These are phyloP conservation scores for Callosobruchus maculatus DNA, from an alignment of 2,888 invertebrate genomes.

Conservation along the genomic window DNA sequence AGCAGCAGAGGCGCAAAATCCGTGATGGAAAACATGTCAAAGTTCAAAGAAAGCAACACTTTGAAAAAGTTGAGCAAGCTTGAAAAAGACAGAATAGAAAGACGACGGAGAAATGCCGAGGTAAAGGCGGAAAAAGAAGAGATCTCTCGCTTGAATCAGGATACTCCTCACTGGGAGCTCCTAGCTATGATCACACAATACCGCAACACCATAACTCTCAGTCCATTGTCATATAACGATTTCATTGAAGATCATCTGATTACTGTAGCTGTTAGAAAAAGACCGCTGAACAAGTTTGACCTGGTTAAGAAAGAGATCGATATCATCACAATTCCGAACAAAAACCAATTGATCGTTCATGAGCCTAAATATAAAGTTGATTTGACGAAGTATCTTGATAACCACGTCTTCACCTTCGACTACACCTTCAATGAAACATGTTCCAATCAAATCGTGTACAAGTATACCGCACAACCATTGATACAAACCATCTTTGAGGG, in stretches of 20 bases:
- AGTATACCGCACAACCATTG: constrained; percentile 97
- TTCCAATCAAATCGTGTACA: constrained; percentile 94
- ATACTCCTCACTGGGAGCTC: constrained; percentile 98
- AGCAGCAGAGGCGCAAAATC: constrained; percentile 24
- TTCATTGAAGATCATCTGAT: constrained; percentile 91
- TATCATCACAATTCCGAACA: constrained; percentile 93
- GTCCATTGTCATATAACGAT: constrained; percentile 71
- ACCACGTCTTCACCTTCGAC: constrained; percentile 96
- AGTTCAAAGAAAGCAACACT: constrained; percentile 22
- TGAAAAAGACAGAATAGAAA: constrained; percentile 91
- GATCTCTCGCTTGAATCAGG: constrained; percentile 78
- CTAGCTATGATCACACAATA: constrained; percentile 93
- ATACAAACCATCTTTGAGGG: constrained; percentile 97
- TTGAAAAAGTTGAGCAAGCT: constrained; percentile 83
- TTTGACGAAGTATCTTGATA: constrained; percentile 96
- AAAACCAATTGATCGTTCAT: constrained; percentile 80
- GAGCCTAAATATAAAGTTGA: constrained; percentile 95
- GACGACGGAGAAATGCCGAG: constrained; percentile 86
- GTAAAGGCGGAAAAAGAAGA: constrained; percentile 82
- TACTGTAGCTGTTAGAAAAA: constrained; percentile 94
- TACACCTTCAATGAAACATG: constrained; percentile 96
- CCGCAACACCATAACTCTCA: constrained; percentile 41
- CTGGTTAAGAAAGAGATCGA: constrained; percentile 82
- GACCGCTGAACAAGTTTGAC: constrained; percentile 94
- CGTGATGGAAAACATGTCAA: constrained; percentile 22